Base-by-base conservation (phyloP, 2,113 vertebrate genomes). In the Tor tambroides region DNA sequence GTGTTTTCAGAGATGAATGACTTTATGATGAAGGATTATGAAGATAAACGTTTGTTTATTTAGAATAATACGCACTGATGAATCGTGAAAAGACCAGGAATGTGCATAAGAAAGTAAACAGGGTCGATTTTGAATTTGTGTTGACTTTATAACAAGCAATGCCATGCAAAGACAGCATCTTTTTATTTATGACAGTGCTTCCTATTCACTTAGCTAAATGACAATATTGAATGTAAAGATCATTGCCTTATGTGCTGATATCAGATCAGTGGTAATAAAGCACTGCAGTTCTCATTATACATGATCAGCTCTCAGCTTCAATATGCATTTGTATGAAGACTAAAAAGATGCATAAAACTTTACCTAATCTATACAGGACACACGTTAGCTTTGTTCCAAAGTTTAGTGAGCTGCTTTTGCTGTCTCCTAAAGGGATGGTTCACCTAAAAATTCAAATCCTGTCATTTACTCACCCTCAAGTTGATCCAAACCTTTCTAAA, bases 201-300 rank as follows among this genome's bases (percentile, higher is more conserved):
- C 32, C 32, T 2, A 8, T 59, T 59, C 32, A 4, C 32, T 51
- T 19, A 2, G 46, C 72, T 75, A 14, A 56, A 54, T 12, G 49
- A 59, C 54, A 63, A 38, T 10, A 63, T 10, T 65, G 79, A 63
- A 26, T 81, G 79, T 65, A 65, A 65, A 26, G n/a, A 81, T 65
- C 35, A 3, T 43, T 81, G 54, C 75, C 43, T 51, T 43, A 23
- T 80, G 32, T 0, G 1, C 32, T 41, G 56, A 41, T 51, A 5
- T 79, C 51, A 79, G 51, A 79, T 79, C 76, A 56, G 19, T 79
- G 28, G 21, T 12, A 7, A 32, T 4, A 59, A 21, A 19, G 28
- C 26, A 35, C 46, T 78, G 26, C 17, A 17, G 76, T 51, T 78
- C 2, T 56, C 1, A 54, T 17, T 19, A 21, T 5, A 56, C 19